Conservation (phyloP, 2,888 invertebrate genomes). For the Nemurella pictetii region DNA sequence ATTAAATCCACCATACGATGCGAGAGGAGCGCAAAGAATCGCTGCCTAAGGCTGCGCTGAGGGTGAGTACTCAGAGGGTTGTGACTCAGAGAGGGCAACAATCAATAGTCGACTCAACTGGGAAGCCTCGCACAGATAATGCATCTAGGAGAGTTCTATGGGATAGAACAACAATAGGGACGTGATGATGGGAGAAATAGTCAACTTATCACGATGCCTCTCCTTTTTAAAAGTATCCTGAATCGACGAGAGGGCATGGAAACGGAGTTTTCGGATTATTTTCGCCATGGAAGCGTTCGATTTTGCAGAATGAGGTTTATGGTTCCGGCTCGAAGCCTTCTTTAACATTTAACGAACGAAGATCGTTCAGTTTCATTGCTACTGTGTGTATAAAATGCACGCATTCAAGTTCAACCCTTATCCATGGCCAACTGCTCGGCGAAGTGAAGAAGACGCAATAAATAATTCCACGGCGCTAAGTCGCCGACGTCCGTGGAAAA, state of each 20-base stretch:
- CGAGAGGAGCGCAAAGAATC: not conserved
- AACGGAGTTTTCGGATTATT: not conserved
- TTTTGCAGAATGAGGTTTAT: not conserved
- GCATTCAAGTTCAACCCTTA: not conserved
- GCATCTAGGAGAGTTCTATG: not conserved
- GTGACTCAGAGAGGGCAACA: not conserved
- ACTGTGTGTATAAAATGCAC: not conserved
- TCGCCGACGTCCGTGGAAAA: not conserved
- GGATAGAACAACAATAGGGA: conserved; percentile 18
- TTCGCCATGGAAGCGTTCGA: not conserved
- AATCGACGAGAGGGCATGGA: not conserved
- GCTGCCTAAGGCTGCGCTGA: not conserved
- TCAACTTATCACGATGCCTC: not conserved
- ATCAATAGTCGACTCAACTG: conserved; percentile 9
- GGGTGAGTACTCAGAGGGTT: not conserved
- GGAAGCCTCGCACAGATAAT: conserved; percentile 6
- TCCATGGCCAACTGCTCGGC: not conserved
- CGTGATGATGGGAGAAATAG: conserved; percentile 8
- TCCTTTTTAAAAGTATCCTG: not conserved
- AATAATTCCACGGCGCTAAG: not conserved
- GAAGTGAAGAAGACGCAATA: not conserved
- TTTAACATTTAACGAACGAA: not conserved
- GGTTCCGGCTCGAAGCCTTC: not conserved
- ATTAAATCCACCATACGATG: not conserved
- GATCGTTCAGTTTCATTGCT: not conserved